Percentiles rank a stretch among this genome's conserved stretches.
Evolutionary conservation across 2,797 vertebrate species (phyloP).

Genomic region (Rachycentron canadum): DNA sequence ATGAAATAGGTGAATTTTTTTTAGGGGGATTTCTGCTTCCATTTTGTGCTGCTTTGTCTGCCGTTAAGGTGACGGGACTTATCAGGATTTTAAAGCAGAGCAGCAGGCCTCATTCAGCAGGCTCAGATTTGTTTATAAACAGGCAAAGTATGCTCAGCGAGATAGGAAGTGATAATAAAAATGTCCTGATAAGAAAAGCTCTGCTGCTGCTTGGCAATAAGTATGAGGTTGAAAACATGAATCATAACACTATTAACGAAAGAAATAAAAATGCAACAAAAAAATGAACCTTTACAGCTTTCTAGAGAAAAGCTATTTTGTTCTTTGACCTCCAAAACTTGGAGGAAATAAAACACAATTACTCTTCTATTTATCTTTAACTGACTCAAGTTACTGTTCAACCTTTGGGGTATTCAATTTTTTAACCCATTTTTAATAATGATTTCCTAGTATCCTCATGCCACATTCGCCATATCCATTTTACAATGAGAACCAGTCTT

Average conservation of each 20-base stretch:
- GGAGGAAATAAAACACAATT: background rate
- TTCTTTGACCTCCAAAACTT: background rate
- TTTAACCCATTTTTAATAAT: background rate
- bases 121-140: slow-evolving; percentile 59
- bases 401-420: background rate
- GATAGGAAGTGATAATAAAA: slow-evolving; percentile 55
- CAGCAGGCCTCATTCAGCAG: slow-evolving; percentile 40
- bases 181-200: slow-evolving; percentile 62
- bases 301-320: too few species aligned
- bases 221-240: background rate
- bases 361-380: background rate
- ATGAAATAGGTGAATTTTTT: slow-evolving; percentile 49
- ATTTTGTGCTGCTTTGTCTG: slow-evolving; percentile 60
- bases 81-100: slow-evolving; percentile 26
- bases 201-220: slow-evolving; percentile 13
- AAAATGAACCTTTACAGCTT: background rate
- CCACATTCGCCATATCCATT: background rate
- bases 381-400: background rate
- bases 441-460: background rate
- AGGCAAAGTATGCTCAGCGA: slow-evolving; percentile 41
- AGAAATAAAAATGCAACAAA: background rate
- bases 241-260: background rate
- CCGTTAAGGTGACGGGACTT: slow-evolving; percentile 46
- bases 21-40: slow-evolving; percentile 68
- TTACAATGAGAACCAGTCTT: background rate